Percentiles rank a stretch among this genome's conserved stretches.
These are phyloP conservation scores for Limnodromus scolopaceus DNA, from an alignment of 2,797 vertebrate genomes.

Conservation along the genomic window DNA sequence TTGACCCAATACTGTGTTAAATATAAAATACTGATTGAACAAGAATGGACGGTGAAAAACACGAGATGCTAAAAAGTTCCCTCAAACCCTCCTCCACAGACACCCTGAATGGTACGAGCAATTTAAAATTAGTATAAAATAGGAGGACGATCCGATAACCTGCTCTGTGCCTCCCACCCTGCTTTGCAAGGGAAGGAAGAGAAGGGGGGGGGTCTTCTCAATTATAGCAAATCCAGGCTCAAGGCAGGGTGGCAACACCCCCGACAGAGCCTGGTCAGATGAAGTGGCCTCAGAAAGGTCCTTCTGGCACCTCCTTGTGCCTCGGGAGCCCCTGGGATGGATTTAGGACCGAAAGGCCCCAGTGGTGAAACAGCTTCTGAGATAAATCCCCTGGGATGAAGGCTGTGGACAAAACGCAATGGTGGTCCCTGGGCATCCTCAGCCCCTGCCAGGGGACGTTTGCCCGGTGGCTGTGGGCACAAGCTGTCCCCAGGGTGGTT, in stretches of 20 bases:
- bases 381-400: neutral
- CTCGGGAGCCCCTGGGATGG: neutral
- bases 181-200: neutral
- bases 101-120: neutral
- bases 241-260: neutral
- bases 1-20: conserved; percentile 59
- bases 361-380: accelerated
- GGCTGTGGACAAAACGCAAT: accelerated
- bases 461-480: neutral
- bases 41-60: conserved; percentile 40
- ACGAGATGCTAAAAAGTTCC: conserved; percentile 40
- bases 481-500: neutral
- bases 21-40: conserved; percentile 69
- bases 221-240: neutral
- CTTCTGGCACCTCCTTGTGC: neutral
- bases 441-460: neutral
- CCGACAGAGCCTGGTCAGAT: accelerated
- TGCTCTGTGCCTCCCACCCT: neutral
- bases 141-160: neutral
- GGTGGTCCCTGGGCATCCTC: neutral
- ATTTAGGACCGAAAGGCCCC: neutral
- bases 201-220: neutral
- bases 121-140: conserved; percentile 53
- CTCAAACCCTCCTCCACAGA: neutral
- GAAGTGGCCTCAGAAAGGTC: neutral